phyloP scores from a whole-genome alignment of 2,888 invertebrate genomes.

The Acrobeloides nanus region DNA sequence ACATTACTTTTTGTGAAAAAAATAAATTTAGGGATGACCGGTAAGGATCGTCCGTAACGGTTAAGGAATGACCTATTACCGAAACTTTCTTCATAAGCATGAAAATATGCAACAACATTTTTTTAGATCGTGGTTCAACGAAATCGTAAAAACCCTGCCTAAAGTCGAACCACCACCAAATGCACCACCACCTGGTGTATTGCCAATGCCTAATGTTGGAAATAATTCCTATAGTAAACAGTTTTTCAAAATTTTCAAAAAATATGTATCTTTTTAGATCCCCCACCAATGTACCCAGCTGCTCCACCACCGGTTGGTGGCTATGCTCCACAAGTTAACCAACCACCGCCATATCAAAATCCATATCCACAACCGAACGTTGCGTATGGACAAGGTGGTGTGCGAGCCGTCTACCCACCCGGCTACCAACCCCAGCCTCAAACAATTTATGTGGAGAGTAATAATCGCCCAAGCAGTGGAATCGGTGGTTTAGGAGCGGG shows the following conservation, averaged over 20 bases:
- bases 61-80: no score
- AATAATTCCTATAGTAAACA: conserved; percentile 25
- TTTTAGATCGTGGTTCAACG: conserved; percentile 43
- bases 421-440: conserved; percentile 14
- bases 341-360: conserved; percentile 4
- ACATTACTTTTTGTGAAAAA: no score
- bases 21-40: no score
- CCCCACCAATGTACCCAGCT: conserved; percentile 3
- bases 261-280: no score
- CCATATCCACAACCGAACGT: conserved; percentile 4
- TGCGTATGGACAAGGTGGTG: neutral
- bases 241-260: no score
- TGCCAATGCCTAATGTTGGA: conserved; percentile 9
- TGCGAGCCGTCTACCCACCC: conserved; percentile 10
- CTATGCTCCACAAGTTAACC: neutral
- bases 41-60: no score
- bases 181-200: conserved; percentile 16
- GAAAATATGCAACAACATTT: no score
- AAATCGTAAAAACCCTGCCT: conserved; percentile 47
- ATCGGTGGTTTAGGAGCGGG: conserved; percentile 21
- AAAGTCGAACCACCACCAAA: conserved; percentile 26
- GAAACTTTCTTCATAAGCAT: no score
- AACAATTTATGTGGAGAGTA: conserved; percentile 30
- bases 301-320: conserved; percentile 2
- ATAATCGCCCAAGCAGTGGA: conserved; percentile 17